Evolutionary conservation across 2,888 invertebrate species (phyloP).

Genomic region (Pteria penguin): DNA sequence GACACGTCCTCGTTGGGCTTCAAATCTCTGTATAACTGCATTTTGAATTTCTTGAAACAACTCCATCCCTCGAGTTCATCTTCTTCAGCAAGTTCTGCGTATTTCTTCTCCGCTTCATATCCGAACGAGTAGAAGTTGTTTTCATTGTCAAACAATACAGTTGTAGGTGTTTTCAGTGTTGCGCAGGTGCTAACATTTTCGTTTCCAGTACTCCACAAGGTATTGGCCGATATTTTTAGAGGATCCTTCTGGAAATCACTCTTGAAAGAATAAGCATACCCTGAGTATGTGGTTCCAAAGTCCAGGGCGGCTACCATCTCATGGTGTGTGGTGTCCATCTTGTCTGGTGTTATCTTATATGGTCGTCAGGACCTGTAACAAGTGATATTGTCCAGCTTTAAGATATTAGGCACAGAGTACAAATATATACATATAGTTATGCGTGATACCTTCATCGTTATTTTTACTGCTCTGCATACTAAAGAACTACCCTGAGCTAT

Average conservation of each 20-base stretch:
- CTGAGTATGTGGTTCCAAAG: not conserved
- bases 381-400: too few relatives aligned
- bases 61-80: not conserved
- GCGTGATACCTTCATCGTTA: too few relatives aligned
- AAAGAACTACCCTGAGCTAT: too few relatives aligned
- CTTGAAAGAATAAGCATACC: not conserved
- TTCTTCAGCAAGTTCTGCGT: not conserved
- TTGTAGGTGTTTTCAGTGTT: not conserved
- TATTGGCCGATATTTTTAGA: not conserved
- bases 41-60: not conserved
- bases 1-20: not conserved
- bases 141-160: not conserved
- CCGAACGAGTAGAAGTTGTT: not conserved
- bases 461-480: too few relatives aligned
- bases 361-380: too few relatives aligned
- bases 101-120: not conserved
- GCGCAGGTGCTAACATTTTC: not conserved
- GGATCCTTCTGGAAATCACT: not conserved
- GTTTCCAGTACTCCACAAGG: not conserved
- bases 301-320: not conserved
- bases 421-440: too few relatives aligned
- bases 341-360: too few relatives aligned
- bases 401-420: too few relatives aligned
- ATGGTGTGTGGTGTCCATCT: too few relatives aligned
- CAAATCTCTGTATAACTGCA: not conserved